These are phyloP conservation scores for Ophiothrix spiculata DNA, from an alignment of 35 echinoderm and acorn worm species.

Conservation along the genomic window DNA sequence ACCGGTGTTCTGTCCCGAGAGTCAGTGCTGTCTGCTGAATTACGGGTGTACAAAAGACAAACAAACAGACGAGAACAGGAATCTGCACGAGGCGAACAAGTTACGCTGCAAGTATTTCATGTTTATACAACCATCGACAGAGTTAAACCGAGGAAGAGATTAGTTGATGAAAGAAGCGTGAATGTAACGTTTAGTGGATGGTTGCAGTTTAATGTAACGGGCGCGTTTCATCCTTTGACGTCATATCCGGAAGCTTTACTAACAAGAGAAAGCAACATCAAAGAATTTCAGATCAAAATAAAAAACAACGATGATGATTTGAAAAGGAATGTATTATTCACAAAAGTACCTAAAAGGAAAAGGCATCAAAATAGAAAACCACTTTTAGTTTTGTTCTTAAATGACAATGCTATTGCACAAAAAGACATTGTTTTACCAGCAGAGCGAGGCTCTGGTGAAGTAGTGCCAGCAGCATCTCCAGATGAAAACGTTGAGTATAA, in stretches of 20 bases:
- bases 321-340: conserved; percentile 26
- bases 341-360: conserved; percentile 37
- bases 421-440: conserved; percentile 21
- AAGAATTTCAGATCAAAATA: conserved; percentile 45
- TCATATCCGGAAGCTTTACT: neutral
- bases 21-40: conserved; percentile 48
- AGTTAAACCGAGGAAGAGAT: conserved; percentile 2
- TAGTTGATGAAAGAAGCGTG: conserved; percentile 30
- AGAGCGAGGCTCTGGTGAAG: neutral
- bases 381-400: conserved; percentile 55
- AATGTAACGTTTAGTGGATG: conserved; percentile 39
- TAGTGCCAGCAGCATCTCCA: neutral
- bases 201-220: conserved; percentile 55
- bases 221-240: conserved; percentile 1
- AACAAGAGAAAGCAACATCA: neutral
- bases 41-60: conserved; percentile 50
- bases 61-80: neutral
- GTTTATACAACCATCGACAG: conserved; percentile 30
- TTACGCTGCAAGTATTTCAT: conserved; percentile 16
- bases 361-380: conserved; percentile 40
- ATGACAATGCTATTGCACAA: conserved; percentile 48
- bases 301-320: conserved; percentile 8
- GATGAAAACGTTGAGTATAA: neutral
- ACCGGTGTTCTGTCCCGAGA: conserved; percentile 46
- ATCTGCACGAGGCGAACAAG: neutral